Evolutionary conservation across 1,140 invertebrate genomes (phyloP), one percentile per base, ranked within the genome.

Genomic region (Pogonus chalceus): DNA sequence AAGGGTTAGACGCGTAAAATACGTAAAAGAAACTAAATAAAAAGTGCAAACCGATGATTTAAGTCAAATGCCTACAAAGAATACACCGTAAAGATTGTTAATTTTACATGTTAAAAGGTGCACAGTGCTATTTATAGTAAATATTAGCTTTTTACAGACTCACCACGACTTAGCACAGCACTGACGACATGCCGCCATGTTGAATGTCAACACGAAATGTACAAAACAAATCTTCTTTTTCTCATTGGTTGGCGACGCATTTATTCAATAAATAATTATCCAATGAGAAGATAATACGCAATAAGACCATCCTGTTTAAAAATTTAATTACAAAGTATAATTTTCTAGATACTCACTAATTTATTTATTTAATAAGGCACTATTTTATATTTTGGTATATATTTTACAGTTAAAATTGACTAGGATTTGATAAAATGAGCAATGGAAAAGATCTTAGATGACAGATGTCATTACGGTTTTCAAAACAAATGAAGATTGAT

Each of bases 111-210:
- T 7, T 12, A 43, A 16, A 43, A 43, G 37, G 53, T 49, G 59
- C 58, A 37, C 14, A 53, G 37, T 55, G n/a, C 16, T 43, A 35
- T 49, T 39, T 39, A 49, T 52, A 21, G 46, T 7, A 57, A 63
- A 63, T 47, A 55, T 60, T 59, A 59, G 56, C 61, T 61, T 59
- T 26, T n/a, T 63, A 66, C 62, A 48, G 58, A 79, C 80, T 80
- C 72, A 88, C 87, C 87, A 87, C 84, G 84, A 87, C 84, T 87
- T 85, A 88, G 86, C 87, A 89, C 82, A 86, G 84, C 86, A 89
- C 87, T 88, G 87, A 88, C 85, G 85, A 88, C 85, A 88, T 87
- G 84, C 87, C 87, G 87, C 87, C 88, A 91, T 91, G 83, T 89
- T 88, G 83, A 78, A 79, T 80, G 77, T 80, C 76, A 79, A 78